phyloP scores from a whole-genome alignment of 2,888 invertebrate genomes.

The Sarcophaga subvicina region DNA sequence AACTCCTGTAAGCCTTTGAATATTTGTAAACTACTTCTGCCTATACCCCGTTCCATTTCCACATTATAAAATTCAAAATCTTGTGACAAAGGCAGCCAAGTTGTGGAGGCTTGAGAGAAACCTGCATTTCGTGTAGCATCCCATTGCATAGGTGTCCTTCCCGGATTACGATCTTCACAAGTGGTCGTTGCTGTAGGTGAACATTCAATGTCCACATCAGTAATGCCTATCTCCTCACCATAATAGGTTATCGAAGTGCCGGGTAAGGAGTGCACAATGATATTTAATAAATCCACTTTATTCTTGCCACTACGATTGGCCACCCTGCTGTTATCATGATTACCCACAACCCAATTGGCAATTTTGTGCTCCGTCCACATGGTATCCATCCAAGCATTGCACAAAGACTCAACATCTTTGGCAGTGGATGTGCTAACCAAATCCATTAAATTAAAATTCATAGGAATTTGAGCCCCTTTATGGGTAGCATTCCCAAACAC shows the following conservation, averaged over 20 bases:
- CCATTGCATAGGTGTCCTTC: slow-evolving; percentile 86
- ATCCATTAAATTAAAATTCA: slow-evolving; percentile 85
- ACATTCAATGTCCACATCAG: slow-evolving; percentile 81
- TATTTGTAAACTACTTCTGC: slow-evolving; percentile 84
- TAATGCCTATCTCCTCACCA: slow-evolving; percentile 89
- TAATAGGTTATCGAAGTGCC: slow-evolving; percentile 91
- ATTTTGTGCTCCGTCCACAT: slow-evolving; percentile 82
- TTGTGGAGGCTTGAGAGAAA: slow-evolving; percentile 83
- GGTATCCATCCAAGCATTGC: slow-evolving; percentile 84
- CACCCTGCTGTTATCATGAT: slow-evolving; percentile 86
- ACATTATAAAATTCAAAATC: slow-evolving; percentile 85
- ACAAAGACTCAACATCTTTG: slow-evolving; percentile 82
- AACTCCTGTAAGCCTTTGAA: slow-evolving; percentile 83
- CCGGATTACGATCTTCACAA: slow-evolving; percentile 83
- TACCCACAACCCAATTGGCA: slow-evolving; percentile 88
- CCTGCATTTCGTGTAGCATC: slow-evolving; percentile 82
- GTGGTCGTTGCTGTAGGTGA: slow-evolving; percentile 75
- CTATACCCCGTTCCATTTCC: slow-evolving; percentile 82
- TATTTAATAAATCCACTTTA: slow-evolving; percentile 86
- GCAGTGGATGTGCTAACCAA: slow-evolving; percentile 83
- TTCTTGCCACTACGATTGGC: slow-evolving; percentile 85
- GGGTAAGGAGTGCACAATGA: slow-evolving; percentile 87
- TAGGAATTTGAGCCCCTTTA: slow-evolving; percentile 84
- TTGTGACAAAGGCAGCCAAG: slow-evolving; percentile 87
- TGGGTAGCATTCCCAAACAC: slow-evolving; percentile 84